phyloP scores from a whole-genome alignment of 2,113 vertebrate genomes.

The Bagarius yarrelli region DNA sequence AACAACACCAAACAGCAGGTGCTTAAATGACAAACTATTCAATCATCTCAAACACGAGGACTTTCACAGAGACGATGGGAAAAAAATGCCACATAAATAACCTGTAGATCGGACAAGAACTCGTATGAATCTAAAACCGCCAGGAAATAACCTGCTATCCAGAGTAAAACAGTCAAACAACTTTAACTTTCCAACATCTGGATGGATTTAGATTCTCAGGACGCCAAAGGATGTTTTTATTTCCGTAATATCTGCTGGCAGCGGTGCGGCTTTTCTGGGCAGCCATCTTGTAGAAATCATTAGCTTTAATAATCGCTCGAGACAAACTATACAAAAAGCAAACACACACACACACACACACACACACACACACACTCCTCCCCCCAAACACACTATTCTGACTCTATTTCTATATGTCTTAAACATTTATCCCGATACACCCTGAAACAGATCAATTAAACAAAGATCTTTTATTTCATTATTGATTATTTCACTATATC shows the following conservation, averaged over 20 bases:
- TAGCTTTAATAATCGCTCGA: not conserved
- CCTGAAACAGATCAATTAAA: no score
- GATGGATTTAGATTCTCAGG: not conserved
- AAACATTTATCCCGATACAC: no score
- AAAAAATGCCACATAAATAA: not conserved
- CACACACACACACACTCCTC: no score
- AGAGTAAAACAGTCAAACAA: not conserved
- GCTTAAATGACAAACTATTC: not conserved
- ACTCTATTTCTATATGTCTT: no score
- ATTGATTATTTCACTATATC: no score
- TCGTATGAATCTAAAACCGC: not conserved
- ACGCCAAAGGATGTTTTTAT: not conserved
- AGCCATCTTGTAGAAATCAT: not conserved
- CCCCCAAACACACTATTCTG: no score
- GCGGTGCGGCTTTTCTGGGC: not conserved
- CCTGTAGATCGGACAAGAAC: no score
- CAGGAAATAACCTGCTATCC: not conserved
- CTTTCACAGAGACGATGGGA: not conserved
- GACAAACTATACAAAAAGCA: not conserved
- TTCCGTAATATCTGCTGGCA: not conserved
- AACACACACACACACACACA: no score
- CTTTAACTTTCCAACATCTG: conserved; percentile 10
- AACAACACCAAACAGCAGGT: not conserved
- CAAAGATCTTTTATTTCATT: no score
- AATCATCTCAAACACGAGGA: not conserved